Base-by-base conservation (phyloP, 2,113 vertebrate species). In the Peromyscus polionotus region DNA sequence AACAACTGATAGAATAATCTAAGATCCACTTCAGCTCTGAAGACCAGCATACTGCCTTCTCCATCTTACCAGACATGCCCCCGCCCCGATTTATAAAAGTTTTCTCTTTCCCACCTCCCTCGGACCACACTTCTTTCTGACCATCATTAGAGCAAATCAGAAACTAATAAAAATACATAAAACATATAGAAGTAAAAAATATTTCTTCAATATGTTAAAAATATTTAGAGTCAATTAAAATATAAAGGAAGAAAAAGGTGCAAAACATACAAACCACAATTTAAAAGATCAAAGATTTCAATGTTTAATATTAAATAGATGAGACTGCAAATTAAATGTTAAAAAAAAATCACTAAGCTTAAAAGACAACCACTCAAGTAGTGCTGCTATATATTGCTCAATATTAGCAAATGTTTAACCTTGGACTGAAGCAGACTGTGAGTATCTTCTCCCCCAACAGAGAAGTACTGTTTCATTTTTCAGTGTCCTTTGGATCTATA, bases 191-290 rank as follows among this genome's bases (percentile, higher is more conserved):
- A 79, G 48, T 17, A 92, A 26, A 92, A 51, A 19, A 67, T n/a
- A 20, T 83, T 95, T 95, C 14, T 77, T 77, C 36, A 87, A 42
- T 61, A 39, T n/a, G 65, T 3, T 42, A 31, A 90, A 97, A 97
- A 68, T 83, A 68, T 59, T 88, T 85, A 45, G 48, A 75, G 4
- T 39, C 54, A 94, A 36, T 68, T 80, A 90, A 96, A 54, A 86
- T 57, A 51, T 19, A 76, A 72, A 42, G 4, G 13, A 80, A 68
- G 36, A 26, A 88, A 75, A 7, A 31, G 19, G 51, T 12, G 3
- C 83, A 92, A 92, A 96, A 67, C 63, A 77, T 72, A 84, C 85
- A 94, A 68, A 54, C 2, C 12, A 59, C 8, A 95, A 70, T 68
- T 80, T 48, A 75, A 93, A 97, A 61, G 3, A 65, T 84, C 51